These are phyloP conservation scores for Ectropis crepuscularia DNA, from an alignment of 2,888 invertebrate species.

Conservation along the genomic window DNA sequence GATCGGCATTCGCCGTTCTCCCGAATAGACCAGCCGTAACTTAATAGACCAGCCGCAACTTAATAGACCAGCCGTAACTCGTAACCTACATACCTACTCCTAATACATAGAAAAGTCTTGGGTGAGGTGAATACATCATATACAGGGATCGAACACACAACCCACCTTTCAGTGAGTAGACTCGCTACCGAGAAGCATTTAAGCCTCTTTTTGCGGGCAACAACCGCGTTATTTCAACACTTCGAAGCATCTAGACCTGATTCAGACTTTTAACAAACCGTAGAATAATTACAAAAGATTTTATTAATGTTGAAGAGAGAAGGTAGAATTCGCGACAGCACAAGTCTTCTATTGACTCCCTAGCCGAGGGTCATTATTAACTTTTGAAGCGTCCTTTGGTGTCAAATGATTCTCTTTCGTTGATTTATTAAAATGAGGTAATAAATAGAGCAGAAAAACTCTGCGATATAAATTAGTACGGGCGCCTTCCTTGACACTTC, in stretches of 20 bases:
- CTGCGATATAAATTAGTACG: constrained; percentile 26
- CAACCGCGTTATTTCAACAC: neutral
- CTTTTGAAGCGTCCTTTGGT: constrained; percentile 24
- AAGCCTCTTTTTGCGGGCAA: neutral
- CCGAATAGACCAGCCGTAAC: no score
- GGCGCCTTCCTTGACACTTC: constrained; percentile 23
- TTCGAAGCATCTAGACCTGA: no score
- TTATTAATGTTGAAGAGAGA: neutral
- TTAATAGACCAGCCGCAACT: no score
- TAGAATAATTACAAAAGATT: neutral
- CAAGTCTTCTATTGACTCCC: constrained; percentile 1
- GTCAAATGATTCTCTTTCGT: constrained; percentile 30
- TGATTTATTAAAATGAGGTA: constrained; percentile 29
- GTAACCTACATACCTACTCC: no score
- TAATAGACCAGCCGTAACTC: no score
- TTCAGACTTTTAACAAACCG: no score
- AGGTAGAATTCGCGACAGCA: constrained; percentile 1
- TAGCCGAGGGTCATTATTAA: constrained; percentile 14
- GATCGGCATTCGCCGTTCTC: no score
- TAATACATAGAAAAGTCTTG: no score
- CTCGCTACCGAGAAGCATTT: no score
- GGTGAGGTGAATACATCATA: no score
- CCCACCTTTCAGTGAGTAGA: no score
- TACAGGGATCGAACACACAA: no score
- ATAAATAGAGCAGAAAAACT: constrained; percentile 31